Conservation (phyloP, 2,888 invertebrate genomes). For the Saturnia japonica region DNA sequence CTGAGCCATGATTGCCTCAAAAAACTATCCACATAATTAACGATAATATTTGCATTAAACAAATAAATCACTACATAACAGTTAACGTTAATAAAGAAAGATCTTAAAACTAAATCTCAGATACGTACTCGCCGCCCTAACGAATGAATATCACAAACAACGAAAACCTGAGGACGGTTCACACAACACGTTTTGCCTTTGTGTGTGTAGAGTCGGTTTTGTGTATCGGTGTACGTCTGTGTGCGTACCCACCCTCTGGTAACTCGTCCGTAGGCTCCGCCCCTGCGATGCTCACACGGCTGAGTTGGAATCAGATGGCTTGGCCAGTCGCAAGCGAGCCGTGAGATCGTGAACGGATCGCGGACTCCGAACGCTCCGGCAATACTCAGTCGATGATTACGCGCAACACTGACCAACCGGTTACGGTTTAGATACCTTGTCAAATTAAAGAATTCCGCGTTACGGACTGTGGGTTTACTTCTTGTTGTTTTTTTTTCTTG, state of each 20-base stretch:
- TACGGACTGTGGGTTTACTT: slow-evolving; percentile 64
- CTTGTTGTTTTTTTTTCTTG: slow-evolving; percentile 34
- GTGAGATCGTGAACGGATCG: slow-evolving; percentile 80
- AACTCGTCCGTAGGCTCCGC: slow-evolving; percentile 66
- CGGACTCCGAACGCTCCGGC: slow-evolving; percentile 66
- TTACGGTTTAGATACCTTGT: slow-evolving; percentile 66
- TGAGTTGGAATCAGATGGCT: slow-evolving; percentile 81
- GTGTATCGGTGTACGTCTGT: slow-evolving; percentile 54
- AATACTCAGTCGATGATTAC: slow-evolving; percentile 77
- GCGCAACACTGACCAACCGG: slow-evolving; percentile 72
- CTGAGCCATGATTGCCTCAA: no score
- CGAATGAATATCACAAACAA: slow-evolving; percentile 1
- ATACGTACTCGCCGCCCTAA: neutral
- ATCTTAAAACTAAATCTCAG: neutral
- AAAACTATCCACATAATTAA: neutral
- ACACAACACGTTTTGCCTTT: slow-evolving; percentile 38
- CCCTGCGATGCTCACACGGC: slow-evolving; percentile 79
- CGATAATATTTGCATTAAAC: neutral
- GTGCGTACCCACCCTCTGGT: slow-evolving; percentile 69
- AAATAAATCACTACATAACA: neutral
- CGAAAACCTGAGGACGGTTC: slow-evolving; percentile 19
- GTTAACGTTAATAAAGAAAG: neutral
- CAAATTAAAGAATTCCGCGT: slow-evolving; percentile 69
- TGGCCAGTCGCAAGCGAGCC: slow-evolving; percentile 81
- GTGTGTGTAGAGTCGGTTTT: slow-evolving; percentile 28